phyloP scores from a whole-genome alignment of 1,140 invertebrate genomes.

The Bradynema listronoti region DNA sequence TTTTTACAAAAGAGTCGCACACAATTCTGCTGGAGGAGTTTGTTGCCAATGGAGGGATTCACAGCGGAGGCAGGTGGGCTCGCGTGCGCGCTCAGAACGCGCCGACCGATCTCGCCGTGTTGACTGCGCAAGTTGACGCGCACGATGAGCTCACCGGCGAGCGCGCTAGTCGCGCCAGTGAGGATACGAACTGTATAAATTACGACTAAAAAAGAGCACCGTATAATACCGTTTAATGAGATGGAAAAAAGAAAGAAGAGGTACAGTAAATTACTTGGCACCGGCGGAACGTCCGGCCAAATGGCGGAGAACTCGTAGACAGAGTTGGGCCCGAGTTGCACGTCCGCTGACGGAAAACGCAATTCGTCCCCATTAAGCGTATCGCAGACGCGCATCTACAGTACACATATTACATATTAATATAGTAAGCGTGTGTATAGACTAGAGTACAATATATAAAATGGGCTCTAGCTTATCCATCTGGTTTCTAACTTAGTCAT shows the following conservation, averaged over 20 bases:
- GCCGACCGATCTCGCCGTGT: constrained; percentile 31
- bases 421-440: no score
- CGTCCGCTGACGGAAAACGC: constrained; percentile 36
- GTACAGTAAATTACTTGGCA: constrained; percentile 29
- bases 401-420: constrained; percentile 11
- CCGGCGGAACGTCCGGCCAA: constrained; percentile 41
- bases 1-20: neutral
- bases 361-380: constrained; percentile 41
- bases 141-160: constrained; percentile 9
- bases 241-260: neutral
- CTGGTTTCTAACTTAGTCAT: neutral
- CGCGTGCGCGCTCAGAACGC: constrained; percentile 1
- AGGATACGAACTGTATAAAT: constrained; percentile 28
- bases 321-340: constrained; percentile 24
- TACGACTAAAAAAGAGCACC: constrained; percentile 32
- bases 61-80: neutral
- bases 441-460: no score
- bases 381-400: constrained; percentile 33
- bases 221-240: neutral
- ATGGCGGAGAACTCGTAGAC: constrained; percentile 39
- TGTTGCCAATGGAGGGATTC: constrained; percentile 11
- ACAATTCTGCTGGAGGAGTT: constrained; percentile 6
- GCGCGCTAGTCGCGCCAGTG: constrained; percentile 21
- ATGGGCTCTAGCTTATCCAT: constrained; percentile 1
- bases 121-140: constrained; percentile 34